Conservation (phyloP, 2,113 vertebrate species). For the Macrotus californicus region DNA sequence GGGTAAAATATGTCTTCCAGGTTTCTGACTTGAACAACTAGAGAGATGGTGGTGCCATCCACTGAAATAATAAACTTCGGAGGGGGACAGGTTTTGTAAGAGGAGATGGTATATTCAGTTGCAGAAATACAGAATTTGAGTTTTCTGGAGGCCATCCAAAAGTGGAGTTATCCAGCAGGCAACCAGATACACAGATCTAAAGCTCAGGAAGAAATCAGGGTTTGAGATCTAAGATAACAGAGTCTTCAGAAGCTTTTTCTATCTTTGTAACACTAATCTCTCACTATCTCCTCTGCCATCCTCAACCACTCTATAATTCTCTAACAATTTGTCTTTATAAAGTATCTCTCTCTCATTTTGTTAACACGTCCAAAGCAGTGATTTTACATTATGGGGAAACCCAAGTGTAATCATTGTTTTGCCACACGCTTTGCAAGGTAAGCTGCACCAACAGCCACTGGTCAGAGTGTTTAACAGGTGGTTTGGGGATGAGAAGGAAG, state of each 20-base stretch:
- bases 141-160: not conserved
- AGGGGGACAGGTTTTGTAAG: not conserved
- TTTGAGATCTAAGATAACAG: not conserved
- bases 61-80: not conserved
- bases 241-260: not conserved
- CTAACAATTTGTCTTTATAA: not conserved
- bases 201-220: not conserved
- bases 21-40: not conserved
- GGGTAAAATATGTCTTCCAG: not conserved
- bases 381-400: not conserved
- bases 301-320: not conserved
- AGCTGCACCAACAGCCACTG: not conserved
- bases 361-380: not conserved
- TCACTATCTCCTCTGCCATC: not conserved
- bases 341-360: not conserved
- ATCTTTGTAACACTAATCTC: not conserved
- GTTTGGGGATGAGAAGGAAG: not conserved
- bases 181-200: not conserved
- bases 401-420: not conserved
- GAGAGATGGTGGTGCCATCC: not conserved
- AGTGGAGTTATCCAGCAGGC: not conserved
- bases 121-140: not conserved
- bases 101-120: not conserved
- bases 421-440: not conserved
- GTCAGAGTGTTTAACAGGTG: not conserved